Conservation (phyloP, 2,113 vertebrate genomes). For the Lepus europaeus region DNA sequence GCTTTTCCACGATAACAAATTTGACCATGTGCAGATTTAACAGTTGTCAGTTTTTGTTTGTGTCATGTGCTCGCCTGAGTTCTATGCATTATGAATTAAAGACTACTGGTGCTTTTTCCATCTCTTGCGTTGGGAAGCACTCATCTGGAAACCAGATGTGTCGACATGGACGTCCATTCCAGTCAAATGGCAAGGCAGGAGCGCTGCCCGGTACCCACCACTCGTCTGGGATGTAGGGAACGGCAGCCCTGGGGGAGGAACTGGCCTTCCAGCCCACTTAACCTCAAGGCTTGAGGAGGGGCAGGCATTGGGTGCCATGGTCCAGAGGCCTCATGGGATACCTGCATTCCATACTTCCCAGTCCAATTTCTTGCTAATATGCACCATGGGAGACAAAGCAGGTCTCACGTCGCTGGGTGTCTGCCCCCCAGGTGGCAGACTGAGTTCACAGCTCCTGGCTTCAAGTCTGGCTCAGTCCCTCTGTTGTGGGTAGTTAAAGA, state of each 20-base stretch:
- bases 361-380: too few relatives aligned
- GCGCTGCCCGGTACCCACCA: too few relatives aligned
- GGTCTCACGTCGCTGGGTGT: too few relatives aligned
- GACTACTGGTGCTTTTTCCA: neutral
- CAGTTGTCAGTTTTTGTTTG: conserved; percentile 53
- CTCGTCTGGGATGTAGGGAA: neutral
- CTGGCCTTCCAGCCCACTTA: neutral
- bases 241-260: accelerated
- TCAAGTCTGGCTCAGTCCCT: too few relatives aligned
- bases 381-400: too few relatives aligned
- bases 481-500: too few relatives aligned
- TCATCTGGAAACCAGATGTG: neutral
- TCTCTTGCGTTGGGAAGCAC: neutral
- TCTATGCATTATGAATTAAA: neutral
- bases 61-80: neutral
- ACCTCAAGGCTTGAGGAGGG: too few relatives aligned
- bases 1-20: neutral
- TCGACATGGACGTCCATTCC: neutral
- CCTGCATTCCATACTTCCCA: too few relatives aligned
- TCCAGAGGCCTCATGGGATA: too few relatives aligned
- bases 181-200: neutral
- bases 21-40: conserved; percentile 14
- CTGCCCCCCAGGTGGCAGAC: too few relatives aligned
- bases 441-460: too few relatives aligned
- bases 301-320: too few relatives aligned